Evolutionary conservation across 2,797 vertebrate genomes (phyloP), one percentile per base, ranked within the genome.

Genomic region (Clarias laeviceps): DNA sequence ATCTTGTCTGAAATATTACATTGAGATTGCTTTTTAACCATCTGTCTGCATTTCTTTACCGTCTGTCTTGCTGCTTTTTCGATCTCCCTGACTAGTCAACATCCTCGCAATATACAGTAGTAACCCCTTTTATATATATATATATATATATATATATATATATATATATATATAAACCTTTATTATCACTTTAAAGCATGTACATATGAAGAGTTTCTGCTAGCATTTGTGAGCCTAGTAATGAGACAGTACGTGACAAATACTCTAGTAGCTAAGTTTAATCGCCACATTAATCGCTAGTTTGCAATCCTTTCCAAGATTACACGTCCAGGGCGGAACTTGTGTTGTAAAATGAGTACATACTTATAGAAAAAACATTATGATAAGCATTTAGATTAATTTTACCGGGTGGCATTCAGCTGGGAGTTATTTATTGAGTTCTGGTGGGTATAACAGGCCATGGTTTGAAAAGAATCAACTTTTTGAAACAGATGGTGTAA

Each of bases 1-100:
- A 62, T 37, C 57, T 62, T 62, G 22, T 79, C 22, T n/a, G 32
- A 62, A 79, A 79, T 79, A 79, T 79, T 79, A 37, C 17, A 76
- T 12, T 4, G 12, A 79, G 20, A n/a, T 59, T n/a, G 57, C 34
- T 37, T 79, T 78, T 62, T 17, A 27, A 62, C 57, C 77, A n/a
- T 79, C 32, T 62, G 32, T 62, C 57, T 62, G 73, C 54, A 79
- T 65, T 24, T 7, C 34, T 40, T 65, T 50, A 65, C 37, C 4
- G 27, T 29, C n/a, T 80, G 34, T 9, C 78, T 65, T 3, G 6
- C 37, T 80, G 78, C 62, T 50, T 50, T 50, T 65, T 50, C n/a
- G 15, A 50, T 65, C 40, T 65, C 14, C 24, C 15, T 2, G 24
- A 65, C 24, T 45, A 40, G 32, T 22, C 57, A 62, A 27, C 78